phyloP scores from a whole-genome alignment of 1,140 invertebrate genomes.

The Pararge aegeria region DNA sequence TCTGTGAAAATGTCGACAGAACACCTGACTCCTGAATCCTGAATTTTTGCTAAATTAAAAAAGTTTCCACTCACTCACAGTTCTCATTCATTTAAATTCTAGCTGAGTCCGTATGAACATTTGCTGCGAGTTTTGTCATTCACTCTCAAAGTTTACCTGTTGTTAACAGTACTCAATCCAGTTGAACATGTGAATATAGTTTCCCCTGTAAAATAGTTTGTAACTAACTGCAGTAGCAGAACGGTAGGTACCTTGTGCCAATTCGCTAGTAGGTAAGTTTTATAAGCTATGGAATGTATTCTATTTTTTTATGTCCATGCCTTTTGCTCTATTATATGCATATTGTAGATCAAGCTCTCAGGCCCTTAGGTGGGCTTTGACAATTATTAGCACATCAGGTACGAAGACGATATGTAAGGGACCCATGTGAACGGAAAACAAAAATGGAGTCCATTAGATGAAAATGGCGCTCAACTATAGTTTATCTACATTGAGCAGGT shows the following conservation, averaged over 20 bases:
- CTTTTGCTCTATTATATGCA: too few relatives aligned
- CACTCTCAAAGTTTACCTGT: conserved; percentile 1
- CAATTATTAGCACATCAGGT: too few relatives aligned
- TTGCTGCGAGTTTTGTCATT: not conserved
- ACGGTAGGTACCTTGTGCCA: not conserved
- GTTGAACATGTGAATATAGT: conserved; percentile 14
- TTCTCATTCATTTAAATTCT: conserved; percentile 26
- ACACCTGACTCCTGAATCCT: conserved; percentile 60
- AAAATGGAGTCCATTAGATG: too few relatives aligned
- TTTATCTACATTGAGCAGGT: too few relatives aligned
- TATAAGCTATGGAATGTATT: too few relatives aligned
- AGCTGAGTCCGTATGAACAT: not conserved
- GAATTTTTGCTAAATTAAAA: conserved; percentile 68
- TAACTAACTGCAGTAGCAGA: not conserved
- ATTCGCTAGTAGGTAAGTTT: too few relatives aligned
- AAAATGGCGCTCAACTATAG: too few relatives aligned
- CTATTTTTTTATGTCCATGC: too few relatives aligned
- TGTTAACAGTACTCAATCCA: conserved; percentile 4
- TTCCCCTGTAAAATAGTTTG: conserved; percentile 3
- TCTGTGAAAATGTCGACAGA: conserved; percentile 56
- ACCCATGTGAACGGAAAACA: too few relatives aligned
- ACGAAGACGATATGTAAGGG: too few relatives aligned
- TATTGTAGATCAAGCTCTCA: too few relatives aligned
- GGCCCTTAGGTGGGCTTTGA: too few relatives aligned
- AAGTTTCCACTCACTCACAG: conserved; percentile 48